A percentile compares a stretch with the other conserved stretches of the same genome.
Conservation (phyloP, 2,888 invertebrate species). For the Tuta absoluta region DNA sequence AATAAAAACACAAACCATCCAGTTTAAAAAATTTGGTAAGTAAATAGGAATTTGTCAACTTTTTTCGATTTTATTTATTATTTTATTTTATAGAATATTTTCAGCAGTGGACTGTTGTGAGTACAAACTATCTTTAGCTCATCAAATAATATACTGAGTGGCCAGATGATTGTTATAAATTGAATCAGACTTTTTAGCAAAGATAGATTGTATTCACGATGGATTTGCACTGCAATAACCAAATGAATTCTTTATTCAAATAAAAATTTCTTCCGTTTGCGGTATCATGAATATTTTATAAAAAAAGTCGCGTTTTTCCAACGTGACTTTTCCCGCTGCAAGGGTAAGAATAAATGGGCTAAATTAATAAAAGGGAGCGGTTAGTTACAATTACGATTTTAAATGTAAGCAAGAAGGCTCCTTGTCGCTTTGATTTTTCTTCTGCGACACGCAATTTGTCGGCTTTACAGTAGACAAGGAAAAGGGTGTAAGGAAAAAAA, state of each 20-base stretch:
- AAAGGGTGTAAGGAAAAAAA: slow-evolving; percentile 43
- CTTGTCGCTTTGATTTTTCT: slow-evolving; percentile 77
- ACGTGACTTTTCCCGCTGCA: slow-evolving; percentile 35
- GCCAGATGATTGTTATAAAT: no score
- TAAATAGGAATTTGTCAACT: background rate
- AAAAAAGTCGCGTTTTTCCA: slow-evolving; percentile 41
- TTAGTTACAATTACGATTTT: slow-evolving; percentile 81
- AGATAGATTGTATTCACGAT: background rate
- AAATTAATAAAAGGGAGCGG: slow-evolving; percentile 79
- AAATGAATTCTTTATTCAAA: slow-evolving; percentile 46
- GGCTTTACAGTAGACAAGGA: slow-evolving; percentile 38
- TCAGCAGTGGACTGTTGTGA: no score
- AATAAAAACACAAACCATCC: background rate
- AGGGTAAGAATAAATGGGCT: slow-evolving; percentile 72
- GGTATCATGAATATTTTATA: slow-evolving; percentile 71
- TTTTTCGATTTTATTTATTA: background rate
- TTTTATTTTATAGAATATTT: no score
- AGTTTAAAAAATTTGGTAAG: background rate
- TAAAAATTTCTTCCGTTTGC: slow-evolving; percentile 42
- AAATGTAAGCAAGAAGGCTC: slow-evolving; percentile 76
- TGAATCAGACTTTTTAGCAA: background rate
- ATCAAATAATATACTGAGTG: no score
- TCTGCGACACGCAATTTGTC: slow-evolving; percentile 77
- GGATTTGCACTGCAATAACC: background rate
- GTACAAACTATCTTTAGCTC: no score